Evolutionary conservation across 2,888 invertebrate species (phyloP), one percentile per base, ranked within the genome.

Genomic region (Tenthredo livida): DNA sequence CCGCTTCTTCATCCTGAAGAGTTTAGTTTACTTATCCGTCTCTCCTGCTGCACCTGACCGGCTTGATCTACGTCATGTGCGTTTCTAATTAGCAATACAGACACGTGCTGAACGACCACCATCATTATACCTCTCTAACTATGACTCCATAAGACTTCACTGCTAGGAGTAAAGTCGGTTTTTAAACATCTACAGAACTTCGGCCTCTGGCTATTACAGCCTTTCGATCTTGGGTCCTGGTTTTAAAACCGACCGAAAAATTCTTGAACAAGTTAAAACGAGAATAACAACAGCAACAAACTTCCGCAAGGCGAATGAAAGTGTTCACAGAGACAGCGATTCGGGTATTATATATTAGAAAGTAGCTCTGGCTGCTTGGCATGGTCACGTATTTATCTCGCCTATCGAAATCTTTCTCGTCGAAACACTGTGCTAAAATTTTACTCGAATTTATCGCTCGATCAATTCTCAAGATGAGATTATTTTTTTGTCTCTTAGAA

Each of bases 311-410:
- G 43, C 65, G 83, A 80, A 85, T 72, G 85, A 85, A 85, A 29
- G 80, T 70, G 40, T 70, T 43, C 70, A 54, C 80, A 50, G 65
- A 77, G 82, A 85, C 54, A 54, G 54, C 54, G 67, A 85, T 85
- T 85, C 82, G 85, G 85, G 78, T 85, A 85, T 82, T 50, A 82
- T 82, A 80, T 80, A 80, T 80, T 85, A 85, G 85, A 85, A 85
- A 85, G 85, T 82, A 61, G 80, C 80, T 61, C 80, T 40, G 37
- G 40, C 37, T 25, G 7, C 61, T 58, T 25, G n/a, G 54, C 21
- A 33, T 61, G 37, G 12, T 80, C 33, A 58, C 61, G 58, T 80
- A 43, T 25, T 43, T 73, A 73, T 73, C 43, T 73, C 43, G 73
- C 25, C 43, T 73, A 73, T 43, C 40, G 25, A 43, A 73, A 73